Percentiles rank a stretch among this genome's conserved stretches.
phyloP scores from a whole-genome alignment of 1,140 invertebrate species.

The Chionoecetes opilio region DNA sequence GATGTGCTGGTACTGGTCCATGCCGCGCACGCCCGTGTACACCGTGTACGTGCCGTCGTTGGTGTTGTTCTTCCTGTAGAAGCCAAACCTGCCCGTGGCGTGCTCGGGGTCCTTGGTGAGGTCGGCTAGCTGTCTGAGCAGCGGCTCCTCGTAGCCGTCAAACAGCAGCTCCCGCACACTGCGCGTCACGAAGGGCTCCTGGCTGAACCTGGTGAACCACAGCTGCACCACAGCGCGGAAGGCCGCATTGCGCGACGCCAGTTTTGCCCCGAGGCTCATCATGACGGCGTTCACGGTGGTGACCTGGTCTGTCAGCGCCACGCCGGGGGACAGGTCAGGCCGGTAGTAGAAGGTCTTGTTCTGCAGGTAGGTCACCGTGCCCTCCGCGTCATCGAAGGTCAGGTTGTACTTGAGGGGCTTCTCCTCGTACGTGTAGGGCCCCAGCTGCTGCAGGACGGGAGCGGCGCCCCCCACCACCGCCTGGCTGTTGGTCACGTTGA shows the following conservation, averaged over 20 bases:
- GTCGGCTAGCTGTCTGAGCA: constrained; percentile 84
- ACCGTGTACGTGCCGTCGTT: constrained; percentile 85
- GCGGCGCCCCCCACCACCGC: constrained; percentile 83
- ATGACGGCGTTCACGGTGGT: constrained; percentile 77
- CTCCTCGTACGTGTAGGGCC: constrained; percentile 84
- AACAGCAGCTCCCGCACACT: constrained; percentile 90
- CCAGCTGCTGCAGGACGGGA: constrained; percentile 83
- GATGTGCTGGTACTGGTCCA: constrained; percentile 82
- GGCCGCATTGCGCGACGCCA: not conserved
- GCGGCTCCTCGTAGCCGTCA: constrained; percentile 89
- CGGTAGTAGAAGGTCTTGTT: constrained; percentile 78
- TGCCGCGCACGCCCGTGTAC: constrained; percentile 84
- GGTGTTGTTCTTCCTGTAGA: constrained; percentile 84
- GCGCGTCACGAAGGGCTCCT: constrained; percentile 86
- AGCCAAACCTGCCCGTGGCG: constrained; percentile 88
- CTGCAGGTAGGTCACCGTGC: constrained; percentile 81
- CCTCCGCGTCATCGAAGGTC: constrained; percentile 79
- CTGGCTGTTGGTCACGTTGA: constrained; percentile 84
- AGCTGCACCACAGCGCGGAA: constrained; percentile 58
- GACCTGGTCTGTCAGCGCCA: constrained; percentile 49
- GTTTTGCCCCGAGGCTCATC: constrained; percentile 51
- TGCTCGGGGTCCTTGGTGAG: constrained; percentile 85
- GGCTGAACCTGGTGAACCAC: constrained; percentile 55
- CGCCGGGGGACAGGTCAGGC: constrained; percentile 67
- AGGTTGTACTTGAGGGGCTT: constrained; percentile 81